Evolutionary conservation across 2,797 vertebrate genomes (phyloP).

Genomic region (Acipenser ruthenus): DNA sequence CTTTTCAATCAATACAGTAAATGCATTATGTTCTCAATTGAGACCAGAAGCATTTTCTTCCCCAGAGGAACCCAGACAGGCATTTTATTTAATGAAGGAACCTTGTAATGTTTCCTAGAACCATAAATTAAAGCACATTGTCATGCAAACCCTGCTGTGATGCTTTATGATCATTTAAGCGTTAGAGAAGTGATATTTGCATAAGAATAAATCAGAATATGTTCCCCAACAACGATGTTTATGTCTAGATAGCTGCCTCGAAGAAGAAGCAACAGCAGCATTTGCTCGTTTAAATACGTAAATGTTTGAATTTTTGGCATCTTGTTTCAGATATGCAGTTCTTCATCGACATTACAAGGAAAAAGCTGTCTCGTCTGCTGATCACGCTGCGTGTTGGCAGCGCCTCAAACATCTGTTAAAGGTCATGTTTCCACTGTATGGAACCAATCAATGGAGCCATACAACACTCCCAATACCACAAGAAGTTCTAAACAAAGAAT

Average conservation of each 20-base stretch:
- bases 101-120: slow-evolving; percentile 27
- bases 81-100: slow-evolving; percentile 12
- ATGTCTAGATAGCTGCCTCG: slow-evolving; percentile 15
- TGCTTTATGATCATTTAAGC: slow-evolving; percentile 21
- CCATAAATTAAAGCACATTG: slow-evolving; percentile 19
- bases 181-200: slow-evolving; percentile 15
- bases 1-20: slow-evolving; percentile 16
- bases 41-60: slow-evolving; percentile 20
- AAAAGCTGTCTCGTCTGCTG: slow-evolving; percentile 62
- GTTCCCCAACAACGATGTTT: slow-evolving; percentile 20
- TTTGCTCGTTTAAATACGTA: slow-evolving; percentile 31
- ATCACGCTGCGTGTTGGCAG: slow-evolving; percentile 60
- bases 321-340: slow-evolving; percentile 40
- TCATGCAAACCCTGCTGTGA: slow-evolving; percentile 19
- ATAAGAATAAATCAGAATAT: slow-evolving; percentile 24
- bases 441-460: slow-evolving; percentile 86
- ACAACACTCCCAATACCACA: slow-evolving; percentile 60
- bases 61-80: slow-evolving; percentile 14
- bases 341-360: slow-evolving; percentile 54
- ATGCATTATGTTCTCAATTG: slow-evolving; percentile 15
- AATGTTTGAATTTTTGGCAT: slow-evolving; percentile 28
- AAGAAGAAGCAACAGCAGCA: slow-evolving; percentile 13
- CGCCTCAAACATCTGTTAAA: slow-evolving; percentile 89
- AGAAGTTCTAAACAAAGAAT: slow-evolving; percentile 65
- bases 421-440: slow-evolving; percentile 90